Conservation (phyloP, 2,888 invertebrate species). For the Deilephila elpenor region DNA sequence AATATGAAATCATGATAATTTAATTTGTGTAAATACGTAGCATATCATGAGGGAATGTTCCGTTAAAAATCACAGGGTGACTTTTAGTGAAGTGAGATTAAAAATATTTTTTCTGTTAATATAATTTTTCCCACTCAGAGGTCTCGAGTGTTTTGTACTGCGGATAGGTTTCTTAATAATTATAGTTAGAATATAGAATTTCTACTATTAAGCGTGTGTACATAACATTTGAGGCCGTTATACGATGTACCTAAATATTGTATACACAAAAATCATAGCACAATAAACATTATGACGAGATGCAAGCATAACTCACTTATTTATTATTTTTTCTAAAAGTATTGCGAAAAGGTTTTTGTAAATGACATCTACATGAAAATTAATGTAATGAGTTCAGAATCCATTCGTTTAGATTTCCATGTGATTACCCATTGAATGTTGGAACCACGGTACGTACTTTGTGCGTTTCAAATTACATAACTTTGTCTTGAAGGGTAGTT, state of each 20-base stretch:
- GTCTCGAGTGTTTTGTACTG: constrained; percentile 31
- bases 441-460: neutral
- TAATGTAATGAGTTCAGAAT: neutral
- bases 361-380: neutral
- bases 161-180: neutral
- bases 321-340: constrained; percentile 50
- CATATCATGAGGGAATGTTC: constrained; percentile 27
- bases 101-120: constrained; percentile 40
- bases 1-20: constrained; percentile 7
- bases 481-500: neutral
- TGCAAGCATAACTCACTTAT: constrained; percentile 37
- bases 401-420: constrained; percentile 5
- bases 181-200: neutral
- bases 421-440: constrained; percentile 7
- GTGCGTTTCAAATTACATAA: neutral
- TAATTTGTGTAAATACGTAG: constrained; percentile 25
- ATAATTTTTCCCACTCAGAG: constrained; percentile 32
- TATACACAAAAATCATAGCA: constrained; percentile 54
- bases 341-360: constrained; percentile 31
- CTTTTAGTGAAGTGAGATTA: constrained; percentile 64
- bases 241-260: constrained; percentile 39
- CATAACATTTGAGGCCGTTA: constrained; percentile 40
- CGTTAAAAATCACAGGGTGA: constrained; percentile 54
- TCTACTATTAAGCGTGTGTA: constrained; percentile 28
- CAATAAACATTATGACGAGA: constrained; percentile 47